A percentile compares a stretch with the other conserved stretches of the same genome.
phyloP scores from a whole-genome alignment of 2,113 vertebrate species.

The Prunella fulvescens region DNA sequence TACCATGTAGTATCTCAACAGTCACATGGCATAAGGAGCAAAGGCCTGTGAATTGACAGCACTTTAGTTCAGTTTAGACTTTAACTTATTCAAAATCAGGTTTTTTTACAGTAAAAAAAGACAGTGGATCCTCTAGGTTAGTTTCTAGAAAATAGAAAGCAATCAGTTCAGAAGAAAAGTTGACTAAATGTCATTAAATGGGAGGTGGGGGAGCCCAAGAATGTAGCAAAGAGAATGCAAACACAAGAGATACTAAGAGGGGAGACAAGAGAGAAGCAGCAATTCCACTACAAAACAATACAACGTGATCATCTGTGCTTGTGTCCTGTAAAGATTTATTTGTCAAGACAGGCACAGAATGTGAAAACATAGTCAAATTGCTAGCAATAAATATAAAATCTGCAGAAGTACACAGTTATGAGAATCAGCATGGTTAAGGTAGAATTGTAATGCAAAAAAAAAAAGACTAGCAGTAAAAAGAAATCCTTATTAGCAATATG shows the following conservation, averaged over 20 bases:
- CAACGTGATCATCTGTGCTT: not conserved
- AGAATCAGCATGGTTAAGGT: not conserved
- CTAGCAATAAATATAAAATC: not conserved
- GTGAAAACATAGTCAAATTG: not conserved
- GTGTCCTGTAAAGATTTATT: not conserved
- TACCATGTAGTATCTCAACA: not conserved
- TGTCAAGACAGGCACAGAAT: not conserved
- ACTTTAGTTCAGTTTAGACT: not conserved
- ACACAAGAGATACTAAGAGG: not conserved
- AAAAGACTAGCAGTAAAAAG: not conserved
- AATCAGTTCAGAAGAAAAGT: not conserved
- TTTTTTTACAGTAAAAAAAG: not conserved
- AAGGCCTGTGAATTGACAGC: not conserved
- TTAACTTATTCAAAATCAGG: not conserved
- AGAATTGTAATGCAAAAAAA: not conserved
- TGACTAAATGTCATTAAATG: not conserved
- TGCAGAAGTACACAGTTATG: not conserved
- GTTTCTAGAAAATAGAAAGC: not conserved
- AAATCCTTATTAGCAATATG: not conserved
- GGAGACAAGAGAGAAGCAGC: not conserved
- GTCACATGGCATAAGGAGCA: not conserved
- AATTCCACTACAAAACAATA: not conserved
- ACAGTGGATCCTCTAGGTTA: not conserved
- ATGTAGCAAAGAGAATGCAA: not conserved
- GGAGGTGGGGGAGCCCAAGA: not conserved